Base-by-base conservation (phyloP, 2,113 vertebrate species). In the Nothobranchius kuhntae region DNA sequence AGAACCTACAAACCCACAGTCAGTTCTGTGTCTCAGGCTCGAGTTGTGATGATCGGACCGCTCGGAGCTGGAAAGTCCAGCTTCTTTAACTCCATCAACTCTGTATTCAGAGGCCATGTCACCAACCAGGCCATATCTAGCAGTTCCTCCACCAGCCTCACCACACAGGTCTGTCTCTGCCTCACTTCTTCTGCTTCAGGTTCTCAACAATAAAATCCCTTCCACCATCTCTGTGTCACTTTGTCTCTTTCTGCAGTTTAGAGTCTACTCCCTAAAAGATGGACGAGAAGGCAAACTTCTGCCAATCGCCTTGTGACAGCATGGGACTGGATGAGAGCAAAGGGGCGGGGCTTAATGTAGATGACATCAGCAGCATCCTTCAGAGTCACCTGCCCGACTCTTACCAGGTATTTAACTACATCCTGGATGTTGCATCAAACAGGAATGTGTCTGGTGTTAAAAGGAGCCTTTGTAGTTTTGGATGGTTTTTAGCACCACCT, bases 241-340 rank as follows among this genome's bases (percentile, higher is more conserved):
- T 2, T 14, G 51, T 57, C 9, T 4, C 14, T 56, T 14, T 74
- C 46, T 64, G 50, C 60, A 87, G 86, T 85, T 81, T 38, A 75
- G 86, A 35, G 73, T 63, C n/a, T 87, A 87, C 67, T 53, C 75
- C 0, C 1, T 87, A 26, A 85, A 75, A 66, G 64, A 44, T 15
- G 75, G 77, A 7, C 57, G 73, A 13, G 70, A 2, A 8, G 80
- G 82, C 12, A 79, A 87, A 55, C 46, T 73, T 47, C 77, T 87
- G 75, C 83, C 86, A 0, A 58, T 88, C 61, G 53, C 84, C 63
- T 53, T 88, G 6, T 68, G 91, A 93, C 53, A 89, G 87, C 7
- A 92, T 92, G 91, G 91, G 91, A 68, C 42, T 93, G 73, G 91
- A 92, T 70, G 90, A 89, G 17, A 73, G 10, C 52, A 36, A 35